These are phyloP conservation scores for Orbicella faveolata DNA, from an alignment of 64 coral and sea anemone genomes.

Conservation along the genomic window DNA sequence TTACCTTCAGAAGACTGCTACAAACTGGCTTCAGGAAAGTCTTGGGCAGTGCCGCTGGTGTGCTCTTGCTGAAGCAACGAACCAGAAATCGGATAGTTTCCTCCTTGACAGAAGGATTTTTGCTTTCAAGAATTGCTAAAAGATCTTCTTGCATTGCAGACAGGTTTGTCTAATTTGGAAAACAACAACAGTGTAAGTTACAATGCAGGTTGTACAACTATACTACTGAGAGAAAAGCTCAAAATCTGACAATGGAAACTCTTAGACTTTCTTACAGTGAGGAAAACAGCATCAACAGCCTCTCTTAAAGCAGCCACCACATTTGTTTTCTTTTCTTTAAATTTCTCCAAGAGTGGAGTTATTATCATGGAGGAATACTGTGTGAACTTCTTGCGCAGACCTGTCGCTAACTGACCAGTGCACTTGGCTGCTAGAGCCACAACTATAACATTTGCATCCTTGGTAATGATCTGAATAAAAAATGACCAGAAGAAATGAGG, in stretches of 20 bases:
- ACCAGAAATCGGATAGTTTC: conserved; percentile 88
- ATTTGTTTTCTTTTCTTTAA: conserved; percentile 95
- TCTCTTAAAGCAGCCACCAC: conserved; percentile 89
- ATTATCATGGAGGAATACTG: conserved; percentile 75
- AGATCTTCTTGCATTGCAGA: conserved; percentile 91
- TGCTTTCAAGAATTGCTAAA: conserved; percentile 69
- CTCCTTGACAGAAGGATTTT: conserved; percentile 92
- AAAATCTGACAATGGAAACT: not conserved
- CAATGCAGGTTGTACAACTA: not conserved
- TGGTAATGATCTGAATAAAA: conserved; percentile 74
- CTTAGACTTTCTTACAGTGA: conserved; percentile 52
- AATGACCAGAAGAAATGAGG: not conserved
- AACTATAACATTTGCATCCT: conserved; percentile 95
- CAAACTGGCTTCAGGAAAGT: conserved; percentile 83
- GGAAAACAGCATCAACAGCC: conserved; percentile 83
- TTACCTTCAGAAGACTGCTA: conserved; percentile 81
- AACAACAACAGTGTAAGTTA: not conserved
- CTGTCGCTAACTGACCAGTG: conserved; percentile 75
- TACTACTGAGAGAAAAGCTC: no score
- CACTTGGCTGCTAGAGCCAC: conserved; percentile 86
- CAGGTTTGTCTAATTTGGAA: conserved; percentile 66
- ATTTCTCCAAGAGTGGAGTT: conserved; percentile 82
- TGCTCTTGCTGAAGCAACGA: conserved; percentile 86
- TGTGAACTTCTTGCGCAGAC: conserved; percentile 86
- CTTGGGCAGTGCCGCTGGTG: conserved; percentile 75